phyloP scores from a whole-genome alignment of 2,113 vertebrate genomes.

The Orthonyx spaldingii region DNA sequence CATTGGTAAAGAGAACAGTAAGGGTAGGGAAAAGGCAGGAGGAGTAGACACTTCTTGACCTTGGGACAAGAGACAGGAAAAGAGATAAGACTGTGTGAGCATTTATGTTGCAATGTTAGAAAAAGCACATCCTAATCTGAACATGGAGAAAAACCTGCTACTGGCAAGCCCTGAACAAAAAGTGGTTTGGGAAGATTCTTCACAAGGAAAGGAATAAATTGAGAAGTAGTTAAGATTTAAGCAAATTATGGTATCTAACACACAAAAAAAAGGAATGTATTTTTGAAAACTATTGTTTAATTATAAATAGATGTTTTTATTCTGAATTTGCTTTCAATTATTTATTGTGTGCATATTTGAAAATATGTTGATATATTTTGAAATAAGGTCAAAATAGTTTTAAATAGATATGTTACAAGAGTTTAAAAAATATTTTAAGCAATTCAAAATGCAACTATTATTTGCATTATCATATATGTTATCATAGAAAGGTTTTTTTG shows the following conservation, averaged over 20 bases:
- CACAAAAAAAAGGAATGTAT: rapidly evolving
- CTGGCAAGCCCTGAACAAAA: not conserved
- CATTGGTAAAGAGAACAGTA: not conserved
- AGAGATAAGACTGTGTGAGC: not conserved
- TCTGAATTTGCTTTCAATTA: not conserved
- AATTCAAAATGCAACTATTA: not conserved
- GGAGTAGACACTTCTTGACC: rapidly evolving
- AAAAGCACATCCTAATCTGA: not conserved
- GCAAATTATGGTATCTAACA: not conserved
- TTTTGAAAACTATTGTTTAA: not conserved
- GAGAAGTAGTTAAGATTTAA: not conserved
- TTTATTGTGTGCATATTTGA: not conserved
- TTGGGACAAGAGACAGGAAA: not conserved
- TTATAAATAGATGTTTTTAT: not conserved
- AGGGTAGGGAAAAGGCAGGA: not conserved
- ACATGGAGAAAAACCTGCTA: not conserved
- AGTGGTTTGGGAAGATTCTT: not conserved
- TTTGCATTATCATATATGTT: not conserved
- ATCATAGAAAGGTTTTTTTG: not conserved
- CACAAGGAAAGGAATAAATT: not conserved
- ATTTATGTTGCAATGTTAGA: not conserved
- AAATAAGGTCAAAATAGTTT: not conserved
- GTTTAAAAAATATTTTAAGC: not conserved
- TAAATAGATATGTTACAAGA: not conserved
- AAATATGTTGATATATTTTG: not conserved